Evolutionary conservation across 64 coral and sea anemone genomes (phyloP).

Genomic region (Porites lutea): DNA sequence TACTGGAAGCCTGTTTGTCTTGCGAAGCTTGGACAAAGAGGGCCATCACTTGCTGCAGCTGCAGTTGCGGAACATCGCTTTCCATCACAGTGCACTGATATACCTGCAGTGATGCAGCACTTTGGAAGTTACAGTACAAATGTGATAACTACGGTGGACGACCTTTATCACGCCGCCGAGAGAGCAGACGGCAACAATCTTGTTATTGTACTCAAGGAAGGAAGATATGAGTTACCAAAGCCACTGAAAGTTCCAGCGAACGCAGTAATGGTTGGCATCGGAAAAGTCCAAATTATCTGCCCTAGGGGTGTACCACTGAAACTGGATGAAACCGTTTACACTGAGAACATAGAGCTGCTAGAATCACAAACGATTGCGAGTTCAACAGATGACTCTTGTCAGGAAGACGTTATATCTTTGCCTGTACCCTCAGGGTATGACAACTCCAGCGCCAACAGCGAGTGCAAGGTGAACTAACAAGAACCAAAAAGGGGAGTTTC

Average conservation of each 20-base stretch:
- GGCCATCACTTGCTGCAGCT: constrained; percentile 28
- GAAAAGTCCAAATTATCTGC: neutral
- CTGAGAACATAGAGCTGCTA: neutral
- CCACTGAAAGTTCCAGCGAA: neutral
- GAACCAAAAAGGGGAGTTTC: no score
- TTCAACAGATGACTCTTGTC: neutral
- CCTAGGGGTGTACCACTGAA: neutral
- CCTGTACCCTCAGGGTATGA: neutral
- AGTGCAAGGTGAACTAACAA: no score
- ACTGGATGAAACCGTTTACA: neutral
- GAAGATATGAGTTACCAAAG: neutral
- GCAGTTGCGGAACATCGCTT: neutral
- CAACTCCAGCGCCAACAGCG: no score
- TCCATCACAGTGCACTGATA: neutral
- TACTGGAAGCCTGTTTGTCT: constrained; percentile 6
- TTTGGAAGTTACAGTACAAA: neutral
- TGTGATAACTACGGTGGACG: neutral
- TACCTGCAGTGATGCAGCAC: neutral
- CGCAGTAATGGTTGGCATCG: neutral
- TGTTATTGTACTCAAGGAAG: constrained; percentile 5
- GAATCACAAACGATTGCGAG: neutral
- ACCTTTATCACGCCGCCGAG: no score
- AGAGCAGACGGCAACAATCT: neutral
- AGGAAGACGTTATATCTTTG: neutral
- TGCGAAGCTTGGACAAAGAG: neutral